A percentile compares a stretch with the other conserved stretches of the same genome.
Conservation (phyloP, 2,113 vertebrate genomes). For the Pygoscelis antarcticus region DNA sequence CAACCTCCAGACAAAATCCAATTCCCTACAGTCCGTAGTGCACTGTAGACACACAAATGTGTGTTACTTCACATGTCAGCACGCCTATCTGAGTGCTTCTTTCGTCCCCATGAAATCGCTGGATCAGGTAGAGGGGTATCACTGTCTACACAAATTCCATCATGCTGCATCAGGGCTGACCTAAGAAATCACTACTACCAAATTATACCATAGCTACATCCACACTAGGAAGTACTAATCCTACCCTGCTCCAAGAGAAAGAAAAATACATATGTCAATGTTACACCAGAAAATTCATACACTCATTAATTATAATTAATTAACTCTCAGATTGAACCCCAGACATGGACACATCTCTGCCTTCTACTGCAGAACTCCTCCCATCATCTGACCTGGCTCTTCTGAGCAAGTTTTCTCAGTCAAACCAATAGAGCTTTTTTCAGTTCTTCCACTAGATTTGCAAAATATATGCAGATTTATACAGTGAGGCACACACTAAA, state of each 20-base stretch:
- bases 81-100: background rate
- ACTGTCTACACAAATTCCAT: background rate
- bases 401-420: background rate
- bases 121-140: background rate
- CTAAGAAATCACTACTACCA: background rate
- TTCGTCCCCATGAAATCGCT: background rate
- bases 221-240: background rate
- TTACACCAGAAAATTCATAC: background rate
- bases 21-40: background rate
- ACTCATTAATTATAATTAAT: background rate
- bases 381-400: background rate
- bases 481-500: conserved; percentile 37
- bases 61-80: background rate
- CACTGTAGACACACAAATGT: background rate
- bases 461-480: conserved; percentile 71
- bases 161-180: background rate
- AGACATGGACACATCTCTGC: background rate
- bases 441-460: conserved; percentile 37
- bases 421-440: background rate
- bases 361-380: background rate
- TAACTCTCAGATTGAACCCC: background rate
- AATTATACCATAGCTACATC: background rate
- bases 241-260: background rate
- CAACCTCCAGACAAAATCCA: background rate
- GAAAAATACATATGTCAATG: background rate